Evolutionary conservation across 1,140 invertebrate genomes (phyloP).

Genomic region (Aphis craccivora): DNA sequence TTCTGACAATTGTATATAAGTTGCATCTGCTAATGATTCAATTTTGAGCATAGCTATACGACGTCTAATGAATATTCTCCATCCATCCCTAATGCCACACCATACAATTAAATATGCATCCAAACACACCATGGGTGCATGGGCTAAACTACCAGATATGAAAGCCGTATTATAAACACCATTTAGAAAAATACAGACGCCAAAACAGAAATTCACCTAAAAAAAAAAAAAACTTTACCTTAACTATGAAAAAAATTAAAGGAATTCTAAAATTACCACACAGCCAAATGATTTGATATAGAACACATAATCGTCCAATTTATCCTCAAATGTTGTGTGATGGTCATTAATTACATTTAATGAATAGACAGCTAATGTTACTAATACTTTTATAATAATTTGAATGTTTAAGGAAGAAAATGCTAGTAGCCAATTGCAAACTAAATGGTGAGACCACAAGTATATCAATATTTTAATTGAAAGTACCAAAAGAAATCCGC

Average conservation of each 20-base stretch:
- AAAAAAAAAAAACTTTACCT: slow-evolving; percentile 47
- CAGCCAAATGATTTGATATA: slow-evolving; percentile 90
- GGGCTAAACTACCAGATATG: slow-evolving; percentile 83
- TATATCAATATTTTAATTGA: slow-evolving; percentile 79
- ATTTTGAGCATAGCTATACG: slow-evolving; percentile 92
- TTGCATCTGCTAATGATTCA: slow-evolving; percentile 85
- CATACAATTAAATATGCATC: slow-evolving; percentile 98
- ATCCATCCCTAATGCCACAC: slow-evolving; percentile 71
- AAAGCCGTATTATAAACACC: slow-evolving; percentile 92
- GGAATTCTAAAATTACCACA: slow-evolving; percentile 67
- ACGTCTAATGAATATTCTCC: slow-evolving; percentile 91
- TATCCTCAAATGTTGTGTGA: slow-evolving; percentile 88
- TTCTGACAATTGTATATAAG: slow-evolving; percentile 74
- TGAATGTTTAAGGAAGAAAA: slow-evolving; percentile 89
- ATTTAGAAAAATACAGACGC: slow-evolving; percentile 93
- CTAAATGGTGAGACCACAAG: slow-evolving; percentile 82
- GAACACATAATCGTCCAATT: slow-evolving; percentile 93
- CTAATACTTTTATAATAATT: slow-evolving; percentile 78
- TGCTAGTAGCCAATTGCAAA: slow-evolving; percentile 89
- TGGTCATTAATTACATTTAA: slow-evolving; percentile 88
- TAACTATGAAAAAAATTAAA: neutral
- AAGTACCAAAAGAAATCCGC: slow-evolving; percentile 81
- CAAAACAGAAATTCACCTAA: slow-evolving; percentile 86
- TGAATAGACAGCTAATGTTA: slow-evolving; percentile 84
- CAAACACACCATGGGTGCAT: slow-evolving; percentile 92